Conservation (phyloP, 2,113 vertebrate species). For the Anguilla rostrata region DNA sequence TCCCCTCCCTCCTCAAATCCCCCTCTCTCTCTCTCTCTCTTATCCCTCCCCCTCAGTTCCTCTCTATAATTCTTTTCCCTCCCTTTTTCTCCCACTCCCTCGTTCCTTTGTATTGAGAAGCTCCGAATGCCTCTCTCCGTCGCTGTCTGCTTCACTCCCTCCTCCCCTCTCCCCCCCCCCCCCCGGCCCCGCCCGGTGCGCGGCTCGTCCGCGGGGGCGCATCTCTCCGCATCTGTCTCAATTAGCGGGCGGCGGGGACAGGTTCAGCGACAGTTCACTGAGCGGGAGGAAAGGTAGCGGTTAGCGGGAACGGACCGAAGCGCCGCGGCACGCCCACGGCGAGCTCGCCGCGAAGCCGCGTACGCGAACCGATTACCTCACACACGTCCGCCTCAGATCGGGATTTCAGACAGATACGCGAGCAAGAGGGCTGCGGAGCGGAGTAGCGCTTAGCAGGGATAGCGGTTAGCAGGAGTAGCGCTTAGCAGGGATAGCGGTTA, state of each 20-base stretch:
- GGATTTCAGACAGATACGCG: too few species aligned
- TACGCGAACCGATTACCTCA: background rate
- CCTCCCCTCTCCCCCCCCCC: background rate
- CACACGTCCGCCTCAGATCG: background rate
- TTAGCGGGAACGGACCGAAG: background rate
- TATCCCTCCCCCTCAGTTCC: background rate
- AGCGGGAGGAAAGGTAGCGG: background rate
- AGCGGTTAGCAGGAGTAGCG: too few species aligned
- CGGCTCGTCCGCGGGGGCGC: slow-evolving; percentile 14
- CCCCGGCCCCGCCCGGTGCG: background rate
- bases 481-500: too few species aligned
- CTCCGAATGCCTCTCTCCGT: background rate
- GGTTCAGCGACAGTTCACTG: slow-evolving; percentile 13
- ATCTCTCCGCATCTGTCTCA: slow-evolving; percentile 32
- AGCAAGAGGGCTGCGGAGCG: too few species aligned
- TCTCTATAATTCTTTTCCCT: background rate
- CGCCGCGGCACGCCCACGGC: background rate
- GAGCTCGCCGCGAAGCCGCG: background rate
- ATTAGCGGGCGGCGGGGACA: slow-evolving; percentile 11
- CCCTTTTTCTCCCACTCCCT: background rate
- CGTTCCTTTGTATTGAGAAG: background rate
- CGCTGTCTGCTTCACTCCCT: background rate
- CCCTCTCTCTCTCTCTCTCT: background rate
- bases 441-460: too few species aligned
- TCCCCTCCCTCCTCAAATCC: background rate